These are phyloP conservation scores for Ataeniobius toweri DNA, from an alignment of 2,797 vertebrate genomes.

Conservation along the genomic window DNA sequence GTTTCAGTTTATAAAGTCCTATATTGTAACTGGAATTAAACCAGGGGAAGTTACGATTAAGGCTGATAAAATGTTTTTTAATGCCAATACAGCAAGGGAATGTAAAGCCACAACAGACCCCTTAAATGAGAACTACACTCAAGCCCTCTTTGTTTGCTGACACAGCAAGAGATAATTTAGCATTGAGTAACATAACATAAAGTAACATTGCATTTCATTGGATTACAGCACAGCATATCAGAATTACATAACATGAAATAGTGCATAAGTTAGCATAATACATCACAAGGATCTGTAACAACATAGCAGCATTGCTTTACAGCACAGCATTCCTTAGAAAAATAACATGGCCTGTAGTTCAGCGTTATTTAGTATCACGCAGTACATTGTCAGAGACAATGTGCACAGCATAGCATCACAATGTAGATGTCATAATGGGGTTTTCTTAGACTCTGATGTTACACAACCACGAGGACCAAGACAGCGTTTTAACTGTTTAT, in stretches of 20 bases:
- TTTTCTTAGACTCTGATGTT: too few relatives aligned
- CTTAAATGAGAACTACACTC: not conserved
- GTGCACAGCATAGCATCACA: not conserved
- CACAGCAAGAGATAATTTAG: not conserved
- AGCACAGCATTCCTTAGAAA: not conserved
- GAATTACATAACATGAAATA: not conserved
- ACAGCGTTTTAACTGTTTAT: too few relatives aligned
- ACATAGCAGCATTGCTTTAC: not conserved
- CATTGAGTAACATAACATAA: not conserved
- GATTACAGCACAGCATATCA: not conserved
- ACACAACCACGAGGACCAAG: too few relatives aligned
- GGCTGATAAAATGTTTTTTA: not conserved
- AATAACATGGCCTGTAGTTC: not conserved
- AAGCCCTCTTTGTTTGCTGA: not conserved
- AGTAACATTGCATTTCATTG: too few relatives aligned
- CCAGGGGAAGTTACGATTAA: not conserved
- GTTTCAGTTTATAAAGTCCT: not conserved
- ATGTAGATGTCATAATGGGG: not conserved
- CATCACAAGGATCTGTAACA: not conserved
- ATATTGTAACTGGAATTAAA: not conserved
- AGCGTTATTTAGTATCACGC: not conserved
- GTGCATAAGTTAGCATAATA: not conserved
- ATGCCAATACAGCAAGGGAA: not conserved
- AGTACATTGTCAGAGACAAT: not conserved
- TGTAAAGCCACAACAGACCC: not conserved